A percentile compares a stretch with the other conserved stretches of the same genome.
phyloP scores from a whole-genome alignment of 35 echinoderm and acorn worm species.

The Apostichopus californicus region DNA sequence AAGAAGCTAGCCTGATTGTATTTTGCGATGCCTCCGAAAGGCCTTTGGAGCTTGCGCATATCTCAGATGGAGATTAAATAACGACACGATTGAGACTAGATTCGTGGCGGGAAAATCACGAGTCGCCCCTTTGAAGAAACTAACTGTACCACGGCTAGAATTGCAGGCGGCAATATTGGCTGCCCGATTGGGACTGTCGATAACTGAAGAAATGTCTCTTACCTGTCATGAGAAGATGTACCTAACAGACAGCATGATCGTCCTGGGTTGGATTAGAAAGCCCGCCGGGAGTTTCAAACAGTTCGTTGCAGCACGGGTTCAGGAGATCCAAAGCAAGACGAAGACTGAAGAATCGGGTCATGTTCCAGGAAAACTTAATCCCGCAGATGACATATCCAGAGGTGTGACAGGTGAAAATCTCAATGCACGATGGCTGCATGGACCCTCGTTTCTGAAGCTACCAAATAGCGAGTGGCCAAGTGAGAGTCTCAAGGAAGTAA shows the following conservation, averaged over 20 bases:
- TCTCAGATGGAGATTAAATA: conserved; percentile 14
- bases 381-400: too few relatives aligned
- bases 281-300: conserved; percentile 22
- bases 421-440: too few relatives aligned
- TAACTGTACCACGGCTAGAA: conserved; percentile 61
- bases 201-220: conserved; percentile 17
- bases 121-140: conserved; percentile 56
- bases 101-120: conserved; percentile 50
- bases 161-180: conserved; percentile 59
- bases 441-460: too few relatives aligned
- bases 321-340: too few relatives aligned
- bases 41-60: conserved; percentile 56
- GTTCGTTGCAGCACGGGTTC: conserved; percentile 42
- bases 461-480: too few relatives aligned
- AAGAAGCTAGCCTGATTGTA: not conserved
- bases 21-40: conserved; percentile 63
- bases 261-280: conserved; percentile 38
- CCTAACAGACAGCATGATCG: conserved; percentile 57
- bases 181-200: not conserved
- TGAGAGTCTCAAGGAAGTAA: too few relatives aligned
- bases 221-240: not conserved
- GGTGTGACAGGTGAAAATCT: too few relatives aligned
- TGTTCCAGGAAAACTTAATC: too few relatives aligned
- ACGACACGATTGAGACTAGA: conserved; percentile 11
- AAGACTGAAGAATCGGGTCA: too few relatives aligned